These are phyloP conservation scores for Cyrtorhinus lividipennis DNA, from an alignment of 1,140 invertebrate species.

Conservation along the genomic window DNA sequence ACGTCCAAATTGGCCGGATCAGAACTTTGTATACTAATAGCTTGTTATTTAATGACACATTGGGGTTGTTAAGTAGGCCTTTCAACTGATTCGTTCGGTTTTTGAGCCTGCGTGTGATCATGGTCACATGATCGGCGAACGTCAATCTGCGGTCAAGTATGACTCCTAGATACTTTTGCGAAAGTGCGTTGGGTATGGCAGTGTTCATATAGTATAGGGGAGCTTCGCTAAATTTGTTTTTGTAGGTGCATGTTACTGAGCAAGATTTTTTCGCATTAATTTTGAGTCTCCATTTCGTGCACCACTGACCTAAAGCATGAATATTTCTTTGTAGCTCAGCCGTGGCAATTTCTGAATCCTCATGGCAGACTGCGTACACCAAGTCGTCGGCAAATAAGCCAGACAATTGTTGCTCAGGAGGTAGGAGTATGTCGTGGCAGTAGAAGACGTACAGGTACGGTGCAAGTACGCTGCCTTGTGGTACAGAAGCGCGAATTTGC, in stretches of 20 bases:
- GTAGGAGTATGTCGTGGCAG: not conserved
- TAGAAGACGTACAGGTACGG: not conserved
- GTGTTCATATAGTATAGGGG: not conserved
- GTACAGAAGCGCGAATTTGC: not conserved
- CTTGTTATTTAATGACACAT: not conserved
- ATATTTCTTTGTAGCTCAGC: not conserved
- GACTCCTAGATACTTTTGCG: not conserved
- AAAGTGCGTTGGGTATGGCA: not conserved
- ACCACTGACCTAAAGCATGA: not conserved
- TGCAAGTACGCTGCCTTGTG: not conserved
- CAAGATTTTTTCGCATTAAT: not conserved
- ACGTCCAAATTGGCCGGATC: not conserved
- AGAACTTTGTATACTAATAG: not conserved
- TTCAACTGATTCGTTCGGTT: not conserved
- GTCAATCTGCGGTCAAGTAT: not conserved
- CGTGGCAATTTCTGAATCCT: not conserved
- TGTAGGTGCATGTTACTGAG: not conserved
- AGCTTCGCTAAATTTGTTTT: not conserved
- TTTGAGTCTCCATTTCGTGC: not conserved
- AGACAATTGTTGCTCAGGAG: not conserved
- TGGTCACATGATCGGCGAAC: not conserved
- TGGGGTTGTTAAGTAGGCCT: not conserved
- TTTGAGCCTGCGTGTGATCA: not conserved
- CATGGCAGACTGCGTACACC: not conserved
- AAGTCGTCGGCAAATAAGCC: not conserved